phyloP scores from a whole-genome alignment of 2,797 vertebrate species.

The Rachycentron canadum region DNA sequence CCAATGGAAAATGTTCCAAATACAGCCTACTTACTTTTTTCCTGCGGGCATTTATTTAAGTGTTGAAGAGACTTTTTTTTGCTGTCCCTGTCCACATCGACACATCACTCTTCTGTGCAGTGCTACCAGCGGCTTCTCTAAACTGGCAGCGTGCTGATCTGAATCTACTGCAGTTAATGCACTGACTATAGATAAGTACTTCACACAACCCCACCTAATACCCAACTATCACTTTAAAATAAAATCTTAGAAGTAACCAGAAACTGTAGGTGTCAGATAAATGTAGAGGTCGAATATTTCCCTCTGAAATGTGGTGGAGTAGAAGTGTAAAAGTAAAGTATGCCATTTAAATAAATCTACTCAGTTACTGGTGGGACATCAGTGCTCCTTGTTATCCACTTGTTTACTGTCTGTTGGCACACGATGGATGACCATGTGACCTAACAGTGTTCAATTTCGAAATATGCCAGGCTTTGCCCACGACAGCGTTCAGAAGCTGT shows the following conservation, averaged over 20 bases:
- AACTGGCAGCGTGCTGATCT: too few relatives aligned
- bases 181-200: too few relatives aligned
- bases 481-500: slow-evolving; percentile 26
- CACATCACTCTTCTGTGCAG: too few relatives aligned
- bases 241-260: neutral
- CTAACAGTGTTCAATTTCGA: slow-evolving; percentile 14
- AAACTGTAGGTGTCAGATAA: neutral
- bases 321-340: neutral
- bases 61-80: too few relatives aligned
- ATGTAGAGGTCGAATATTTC: neutral
- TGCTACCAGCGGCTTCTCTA: too few relatives aligned
- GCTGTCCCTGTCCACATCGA: too few relatives aligned
- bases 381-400: slow-evolving; percentile 2
- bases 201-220: too few relatives aligned
- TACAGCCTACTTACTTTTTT: too few relatives aligned
- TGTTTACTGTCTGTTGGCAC: slow-evolving; percentile 19
- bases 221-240: too few relatives aligned
- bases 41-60: too few relatives aligned
- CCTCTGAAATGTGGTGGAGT: neutral
- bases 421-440: slow-evolving; percentile 19
- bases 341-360: neutral
- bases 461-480: slow-evolving; percentile 30
- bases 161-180: too few relatives aligned
- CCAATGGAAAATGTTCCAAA: too few relatives aligned
- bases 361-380: neutral